Conservation (phyloP, 2,797 vertebrate species). For the Eulemur albifrons region DNA sequence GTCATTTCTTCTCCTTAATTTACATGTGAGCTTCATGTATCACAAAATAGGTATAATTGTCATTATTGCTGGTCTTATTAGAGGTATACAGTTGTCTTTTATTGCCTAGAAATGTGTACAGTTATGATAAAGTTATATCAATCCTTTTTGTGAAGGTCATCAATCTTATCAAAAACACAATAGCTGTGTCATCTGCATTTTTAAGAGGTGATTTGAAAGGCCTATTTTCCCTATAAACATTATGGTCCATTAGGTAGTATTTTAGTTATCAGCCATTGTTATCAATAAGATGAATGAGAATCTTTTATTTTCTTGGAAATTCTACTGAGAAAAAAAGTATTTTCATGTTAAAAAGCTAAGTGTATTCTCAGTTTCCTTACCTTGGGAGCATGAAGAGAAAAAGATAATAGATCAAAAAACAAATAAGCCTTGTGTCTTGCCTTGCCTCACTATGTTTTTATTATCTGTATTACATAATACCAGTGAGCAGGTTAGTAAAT, state of each 20-base stretch:
- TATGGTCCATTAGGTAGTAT: conserved; percentile 48
- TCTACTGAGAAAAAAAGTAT: conserved; percentile 57
- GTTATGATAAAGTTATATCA: not conserved
- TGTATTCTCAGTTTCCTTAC: conserved; percentile 54
- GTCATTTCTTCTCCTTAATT: not conserved
- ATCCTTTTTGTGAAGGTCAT: not conserved
- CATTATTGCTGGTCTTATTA: not conserved
- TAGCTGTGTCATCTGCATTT: not conserved
- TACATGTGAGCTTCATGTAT: not conserved
- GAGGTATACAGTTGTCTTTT: not conserved
- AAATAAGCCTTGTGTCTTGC: not conserved
- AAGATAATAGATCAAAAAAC: conserved; percentile 68
- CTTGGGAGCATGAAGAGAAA: conserved; percentile 64
- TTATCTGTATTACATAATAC: not conserved
- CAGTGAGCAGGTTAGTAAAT: not conserved
- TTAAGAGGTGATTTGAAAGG: not conserved
- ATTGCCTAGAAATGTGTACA: not conserved
- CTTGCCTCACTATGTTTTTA: not conserved
- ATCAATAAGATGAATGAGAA: conserved; percentile 63
- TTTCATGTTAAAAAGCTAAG: conserved; percentile 62
- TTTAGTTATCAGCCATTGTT: conserved; percentile 68
- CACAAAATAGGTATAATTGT: not conserved
- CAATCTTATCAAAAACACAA: not conserved
- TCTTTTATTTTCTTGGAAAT: conserved; percentile 51
- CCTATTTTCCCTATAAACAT: not conserved